phyloP scores from a whole-genome alignment of 2,113 vertebrate genomes.

The Python bivittatus region DNA sequence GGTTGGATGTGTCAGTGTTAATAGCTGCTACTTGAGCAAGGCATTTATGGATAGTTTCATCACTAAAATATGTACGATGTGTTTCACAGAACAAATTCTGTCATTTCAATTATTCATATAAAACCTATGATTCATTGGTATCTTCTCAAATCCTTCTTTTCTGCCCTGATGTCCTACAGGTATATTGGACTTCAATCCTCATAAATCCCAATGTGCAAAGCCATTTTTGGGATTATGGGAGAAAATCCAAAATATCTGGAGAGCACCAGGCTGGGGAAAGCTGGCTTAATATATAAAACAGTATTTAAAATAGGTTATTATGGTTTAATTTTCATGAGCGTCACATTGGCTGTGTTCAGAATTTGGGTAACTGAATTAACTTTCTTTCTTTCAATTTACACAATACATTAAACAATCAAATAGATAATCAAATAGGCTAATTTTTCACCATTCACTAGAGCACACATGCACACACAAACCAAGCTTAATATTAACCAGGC shows the following conservation, averaged over 20 bases:
- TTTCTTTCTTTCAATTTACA: background rate
- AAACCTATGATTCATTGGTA: background rate
- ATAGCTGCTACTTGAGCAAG: background rate
- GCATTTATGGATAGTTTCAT: background rate
- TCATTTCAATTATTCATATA: background rate
- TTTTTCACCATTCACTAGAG: background rate
- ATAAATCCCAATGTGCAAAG: background rate
- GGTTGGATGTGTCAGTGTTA: too few species aligned
- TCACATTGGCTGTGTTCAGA: background rate
- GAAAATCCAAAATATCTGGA: background rate
- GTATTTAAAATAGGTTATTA: background rate
- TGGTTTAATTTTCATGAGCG: background rate
- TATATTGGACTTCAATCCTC: background rate
- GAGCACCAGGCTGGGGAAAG: background rate
- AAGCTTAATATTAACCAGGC: background rate
- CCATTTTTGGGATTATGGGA: background rate
- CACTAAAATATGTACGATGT: background rate
- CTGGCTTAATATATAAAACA: background rate
- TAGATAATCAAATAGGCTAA: background rate
- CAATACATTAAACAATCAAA: background rate
- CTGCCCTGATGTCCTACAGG: background rate
- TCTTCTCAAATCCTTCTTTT: background rate
- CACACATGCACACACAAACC: background rate
- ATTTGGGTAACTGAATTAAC: background rate
- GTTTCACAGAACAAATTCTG: background rate